Conservation (phyloP, 2,888 invertebrate genomes). For the Microctonus aethiopoides region DNA sequence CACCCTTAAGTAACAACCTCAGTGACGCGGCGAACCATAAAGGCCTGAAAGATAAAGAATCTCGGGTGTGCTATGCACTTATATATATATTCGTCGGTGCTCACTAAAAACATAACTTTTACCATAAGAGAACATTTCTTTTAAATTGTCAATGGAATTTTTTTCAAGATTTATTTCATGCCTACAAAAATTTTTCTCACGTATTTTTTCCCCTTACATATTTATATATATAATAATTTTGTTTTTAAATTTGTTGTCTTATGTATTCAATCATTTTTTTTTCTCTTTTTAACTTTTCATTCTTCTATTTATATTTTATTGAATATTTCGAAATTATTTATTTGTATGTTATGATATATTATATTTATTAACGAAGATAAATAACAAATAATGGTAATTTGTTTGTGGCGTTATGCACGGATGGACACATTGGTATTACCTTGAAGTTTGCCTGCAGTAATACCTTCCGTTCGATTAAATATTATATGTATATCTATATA, state of each 20-base stretch:
- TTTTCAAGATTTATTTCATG: constrained; percentile 3
- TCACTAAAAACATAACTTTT: constrained; percentile 20
- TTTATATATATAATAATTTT: background rate
- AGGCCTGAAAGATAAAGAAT: constrained; percentile 28
- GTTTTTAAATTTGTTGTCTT: too few species aligned
- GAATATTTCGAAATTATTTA: background rate
- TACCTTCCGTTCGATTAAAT: constrained; percentile 23
- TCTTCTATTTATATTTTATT: background rate
- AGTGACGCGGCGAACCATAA: constrained; percentile 11
- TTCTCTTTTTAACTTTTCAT: too few species aligned
- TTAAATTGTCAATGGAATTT: constrained; percentile 9
- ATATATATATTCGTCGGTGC: constrained; percentile 1
- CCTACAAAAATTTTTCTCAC: constrained; percentile 8
- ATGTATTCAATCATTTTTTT: background rate
- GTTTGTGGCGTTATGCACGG: constrained; percentile 47
- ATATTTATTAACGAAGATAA: background rate
- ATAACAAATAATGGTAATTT: constrained; percentile 30
- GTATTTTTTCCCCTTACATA: background rate
- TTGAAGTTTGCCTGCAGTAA: constrained; percentile 46
- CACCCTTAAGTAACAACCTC: constrained; percentile 4
- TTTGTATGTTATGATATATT: background rate
- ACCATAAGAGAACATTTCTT: background rate
- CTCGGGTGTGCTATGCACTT: constrained; percentile 25
- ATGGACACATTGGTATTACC: constrained; percentile 49
- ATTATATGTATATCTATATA: background rate